These are phyloP conservation scores for Corythaeola cristata DNA, from an alignment of 2,113 vertebrate species.

Conservation along the genomic window DNA sequence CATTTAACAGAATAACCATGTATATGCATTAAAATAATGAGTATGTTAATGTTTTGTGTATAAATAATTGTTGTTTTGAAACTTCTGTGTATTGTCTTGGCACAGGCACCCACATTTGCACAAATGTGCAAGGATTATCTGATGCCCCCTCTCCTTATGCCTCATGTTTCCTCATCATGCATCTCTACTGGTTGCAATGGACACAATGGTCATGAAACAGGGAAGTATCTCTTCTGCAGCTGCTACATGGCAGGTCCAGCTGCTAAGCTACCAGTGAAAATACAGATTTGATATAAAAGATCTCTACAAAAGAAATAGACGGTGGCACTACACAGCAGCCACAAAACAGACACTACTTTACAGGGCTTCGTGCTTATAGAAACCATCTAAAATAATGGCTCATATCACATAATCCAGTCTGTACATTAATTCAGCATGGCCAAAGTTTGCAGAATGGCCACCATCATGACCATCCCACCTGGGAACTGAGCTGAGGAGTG, in stretches of 20 bases:
- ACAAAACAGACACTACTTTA: background rate
- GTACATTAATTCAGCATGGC: background rate
- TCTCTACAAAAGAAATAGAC: background rate
- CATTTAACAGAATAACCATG: too few relatives aligned
- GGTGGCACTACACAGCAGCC: background rate
- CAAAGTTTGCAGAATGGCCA: background rate
- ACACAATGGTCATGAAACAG: background rate
- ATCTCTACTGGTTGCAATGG: background rate
- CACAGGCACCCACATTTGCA: too few relatives aligned
- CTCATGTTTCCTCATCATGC: background rate
- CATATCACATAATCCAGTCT: background rate
- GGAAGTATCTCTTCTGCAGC: background rate
- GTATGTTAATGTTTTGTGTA: too few relatives aligned
- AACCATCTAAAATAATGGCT: background rate
- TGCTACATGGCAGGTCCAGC: background rate
- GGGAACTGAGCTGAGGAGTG: background rate
- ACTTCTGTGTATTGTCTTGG: too few relatives aligned
- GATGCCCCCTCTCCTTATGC: rapidly evolving
- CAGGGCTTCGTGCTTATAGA: background rate
- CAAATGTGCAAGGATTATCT: background rate
- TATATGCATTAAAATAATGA: too few relatives aligned
- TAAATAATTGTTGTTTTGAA: too few relatives aligned
- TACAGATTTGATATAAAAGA: background rate
- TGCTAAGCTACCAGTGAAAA: background rate
- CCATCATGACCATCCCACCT: background rate